Evolutionary conservation across 1,140 invertebrate genomes (phyloP).

Genomic region (Euglossa dilemma): DNA sequence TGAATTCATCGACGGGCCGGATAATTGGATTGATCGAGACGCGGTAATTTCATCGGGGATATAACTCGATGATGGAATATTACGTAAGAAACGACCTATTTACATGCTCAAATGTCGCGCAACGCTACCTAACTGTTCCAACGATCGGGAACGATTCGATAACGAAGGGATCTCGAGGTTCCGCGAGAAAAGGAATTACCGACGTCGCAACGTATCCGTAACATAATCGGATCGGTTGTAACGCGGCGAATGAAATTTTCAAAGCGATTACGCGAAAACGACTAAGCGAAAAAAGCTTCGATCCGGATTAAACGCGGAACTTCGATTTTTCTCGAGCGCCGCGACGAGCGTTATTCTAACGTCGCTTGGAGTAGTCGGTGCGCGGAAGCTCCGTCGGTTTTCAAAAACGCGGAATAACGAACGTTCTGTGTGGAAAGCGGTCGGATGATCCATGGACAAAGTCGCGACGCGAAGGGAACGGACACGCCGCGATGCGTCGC

Average conservation of each 20-base stretch:
- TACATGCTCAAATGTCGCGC: neutral
- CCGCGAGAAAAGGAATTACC: too few relatives aligned
- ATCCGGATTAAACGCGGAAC: neutral
- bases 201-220: neutral
- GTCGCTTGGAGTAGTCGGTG: neutral
- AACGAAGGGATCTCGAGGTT: neutral
- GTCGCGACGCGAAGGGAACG: slow-evolving; percentile 8
- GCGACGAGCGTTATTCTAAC: neutral
- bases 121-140: neutral
- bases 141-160: too few relatives aligned
- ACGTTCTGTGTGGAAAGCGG: neutral
- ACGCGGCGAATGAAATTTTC: neutral
- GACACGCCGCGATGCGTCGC: neutral
- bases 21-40: neutral
- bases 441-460: slow-evolving; percentile 36
- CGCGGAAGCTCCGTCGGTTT: neutral
- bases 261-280: too few relatives aligned
- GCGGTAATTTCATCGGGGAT: neutral
- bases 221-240: neutral
- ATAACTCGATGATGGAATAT: neutral
- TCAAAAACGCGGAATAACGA: slow-evolving; percentile 6
- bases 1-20: neutral
- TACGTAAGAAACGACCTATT: neutral
- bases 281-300: neutral
- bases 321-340: neutral